phyloP scores from a whole-genome alignment of 2,797 vertebrate genomes.

The Tauraco hartlaubi region DNA sequence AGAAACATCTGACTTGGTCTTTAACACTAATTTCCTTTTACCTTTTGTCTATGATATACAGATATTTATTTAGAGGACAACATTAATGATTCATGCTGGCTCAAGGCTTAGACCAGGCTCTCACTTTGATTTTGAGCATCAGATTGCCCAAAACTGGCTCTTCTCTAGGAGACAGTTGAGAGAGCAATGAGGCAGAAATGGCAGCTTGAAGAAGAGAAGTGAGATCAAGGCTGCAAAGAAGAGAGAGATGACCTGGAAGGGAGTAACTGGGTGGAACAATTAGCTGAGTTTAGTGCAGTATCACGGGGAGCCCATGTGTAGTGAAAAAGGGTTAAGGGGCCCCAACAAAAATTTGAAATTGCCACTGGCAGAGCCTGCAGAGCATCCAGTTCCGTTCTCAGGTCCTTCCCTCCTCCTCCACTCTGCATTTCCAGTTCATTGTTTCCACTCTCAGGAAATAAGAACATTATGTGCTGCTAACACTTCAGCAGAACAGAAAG shows the following conservation, averaged over 20 bases:
- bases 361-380: constrained; percentile 30
- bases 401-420: constrained; percentile 26
- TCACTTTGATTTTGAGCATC: not conserved
- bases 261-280: not conserved
- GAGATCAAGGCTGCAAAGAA: not conserved
- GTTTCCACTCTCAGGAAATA: constrained; percentile 43
- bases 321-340: not conserved
- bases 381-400: not conserved
- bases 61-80: not conserved
- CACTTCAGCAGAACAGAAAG: constrained; percentile 28
- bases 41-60: not conserved
- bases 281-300: not conserved
- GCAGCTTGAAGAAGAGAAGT: not conserved
- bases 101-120: not conserved
- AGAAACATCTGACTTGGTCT: not conserved
- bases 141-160: not conserved
- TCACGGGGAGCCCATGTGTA: not conserved
- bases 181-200: not conserved
- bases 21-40: not conserved
- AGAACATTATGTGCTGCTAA: constrained; percentile 29
- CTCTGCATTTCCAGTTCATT: constrained; percentile 34
- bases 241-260: not conserved
- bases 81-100: not conserved
- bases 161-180: not conserved
- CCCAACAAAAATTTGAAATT: constrained; percentile 23